Evolutionary conservation across 2,888 invertebrate species (phyloP), one percentile per base, ranked within the genome.

Genomic region (Oasisia sp.): DNA sequence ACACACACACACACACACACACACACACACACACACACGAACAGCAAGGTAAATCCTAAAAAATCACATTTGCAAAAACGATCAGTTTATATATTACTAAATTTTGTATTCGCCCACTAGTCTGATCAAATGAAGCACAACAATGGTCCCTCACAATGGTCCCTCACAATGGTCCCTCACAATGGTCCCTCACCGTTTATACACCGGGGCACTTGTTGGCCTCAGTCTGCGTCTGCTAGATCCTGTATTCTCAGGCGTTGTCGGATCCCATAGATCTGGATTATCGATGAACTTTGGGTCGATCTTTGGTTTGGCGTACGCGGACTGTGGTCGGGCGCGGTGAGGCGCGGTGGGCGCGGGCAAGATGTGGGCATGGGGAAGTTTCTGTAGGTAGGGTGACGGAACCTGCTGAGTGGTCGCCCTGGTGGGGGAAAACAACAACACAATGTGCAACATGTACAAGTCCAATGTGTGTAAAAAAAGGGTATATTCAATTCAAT

Each of bases 231-330:
- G 89, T 94, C 95, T 95, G 9, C 94, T 94, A 44, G 90, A n/a
- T 95, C 95, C 89, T 94, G 92, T 19, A 38, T 90, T 58, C 91
- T 93, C 14, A 58, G 91, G 56, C n/a, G 95, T 95, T 0, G 95
- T 95, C 9, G 95, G 95, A 90, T 96, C 96, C 95, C 95, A 96
- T 89, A 95, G 89, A 92, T 92, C 94, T 0, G 94, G 94, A 93
- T 96, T 95, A 45, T 95, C 96, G 58, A 96, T 96, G 93, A 95
- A 96, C 93, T 95, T 95, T 89, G 95, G 94, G 94, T 96, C 95
- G 93, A 96, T 95, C 93, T 95, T 96, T 2, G 95, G 96, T 93
- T 95, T 95, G 19, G 93, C 91, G 38, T 94, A 91, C 27, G 96
- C 95, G 11, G 96, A 95, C 32, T 94, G 93, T 12, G 95, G 95